Evolutionary conservation across 1,140 invertebrate species (phyloP), one percentile per base, ranked within the genome.

Genomic region (Hycleus cichorii): DNA sequence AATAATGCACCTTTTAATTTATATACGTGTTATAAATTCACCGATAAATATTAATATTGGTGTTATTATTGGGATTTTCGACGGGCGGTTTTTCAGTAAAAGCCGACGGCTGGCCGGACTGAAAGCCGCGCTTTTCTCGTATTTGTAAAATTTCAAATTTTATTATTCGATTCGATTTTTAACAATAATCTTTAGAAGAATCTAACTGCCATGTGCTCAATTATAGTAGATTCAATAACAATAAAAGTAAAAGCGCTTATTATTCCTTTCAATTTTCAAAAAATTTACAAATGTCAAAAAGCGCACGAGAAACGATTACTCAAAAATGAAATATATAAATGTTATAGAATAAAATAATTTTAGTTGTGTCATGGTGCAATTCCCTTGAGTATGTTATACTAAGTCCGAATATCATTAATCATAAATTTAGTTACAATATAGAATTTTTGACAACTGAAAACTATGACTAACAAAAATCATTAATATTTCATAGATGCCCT

Each of bases 391-490:
- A 55, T 55, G 43, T 51, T 49, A 59, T 43, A 42, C 40, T 11
- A n/a, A 42, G 40, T n/a, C 9, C 9, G 39, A 39, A 47, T 32
- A 46, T 55, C 52, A 55, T 55, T 52, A 54, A 72, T 72, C 70
- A 72, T 71, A 72, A 65, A 71, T 68, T 60, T 63, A 60, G 62
- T 51, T 60, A 69, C 66, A 72, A 67, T 67, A 66, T 64, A 59
- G 67, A 40, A 67, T 70, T 72, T 72, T 70, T 70, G 70, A 72
- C 69, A 65, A 67, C 66, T 64, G 49, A 64, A 69, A 67, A 63
- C 63, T 68, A 65, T 64, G 58, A 62, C 67, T 67, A 70, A 71
- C 65, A 64, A 69, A 69, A 67, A 69, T 71, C 67, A 72, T 71
- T 72, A 72, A 72, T 71, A 71, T 70, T 69, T 70, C 62, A 66